Conservation (phyloP, 2,797 vertebrate genomes). For the Argentina silus region DNA sequence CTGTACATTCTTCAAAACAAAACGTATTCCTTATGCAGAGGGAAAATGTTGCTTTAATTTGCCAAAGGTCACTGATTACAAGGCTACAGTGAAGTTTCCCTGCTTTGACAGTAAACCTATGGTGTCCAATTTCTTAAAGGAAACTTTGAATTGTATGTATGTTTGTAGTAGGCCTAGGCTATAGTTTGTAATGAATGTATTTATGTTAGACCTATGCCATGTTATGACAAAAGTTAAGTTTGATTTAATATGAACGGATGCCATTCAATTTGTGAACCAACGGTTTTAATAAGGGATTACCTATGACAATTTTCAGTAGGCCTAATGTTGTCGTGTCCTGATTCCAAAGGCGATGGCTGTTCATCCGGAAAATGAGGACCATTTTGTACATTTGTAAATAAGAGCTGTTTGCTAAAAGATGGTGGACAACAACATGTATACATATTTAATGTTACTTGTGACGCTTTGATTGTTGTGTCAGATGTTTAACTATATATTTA, state of each 20-base stretch:
- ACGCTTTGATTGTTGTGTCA: constrained; percentile 70
- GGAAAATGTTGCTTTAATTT: constrained; percentile 11
- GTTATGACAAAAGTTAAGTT: background rate
- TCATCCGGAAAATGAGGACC: constrained; percentile 80
- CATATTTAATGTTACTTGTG: constrained; percentile 80
- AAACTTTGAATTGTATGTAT: constrained; percentile 9
- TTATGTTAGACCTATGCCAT: constrained; percentile 2
- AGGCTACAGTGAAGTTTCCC: constrained; percentile 36
- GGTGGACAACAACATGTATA: constrained; percentile 58
- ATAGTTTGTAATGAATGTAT: constrained; percentile 5
- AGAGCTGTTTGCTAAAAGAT: constrained; percentile 66
- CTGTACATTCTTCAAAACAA: constrained; percentile 35
- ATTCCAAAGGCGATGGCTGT: background rate
- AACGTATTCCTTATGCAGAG: constrained; percentile 35
- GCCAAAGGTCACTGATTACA: constrained; percentile 13
- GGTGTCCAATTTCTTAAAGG: constrained; percentile 62
- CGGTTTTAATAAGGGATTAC: background rate
- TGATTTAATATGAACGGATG: constrained; percentile 1
- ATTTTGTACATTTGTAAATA: constrained; percentile 88
- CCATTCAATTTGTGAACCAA: background rate
- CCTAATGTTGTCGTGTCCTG: background rate
- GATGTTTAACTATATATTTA: constrained; percentile 65
- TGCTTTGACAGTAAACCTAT: constrained; percentile 57
- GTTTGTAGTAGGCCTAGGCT: background rate
- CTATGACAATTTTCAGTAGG: background rate